Evolutionary conservation across 2,113 vertebrate species (phyloP).

Genomic region (Bujurquina vittata): DNA sequence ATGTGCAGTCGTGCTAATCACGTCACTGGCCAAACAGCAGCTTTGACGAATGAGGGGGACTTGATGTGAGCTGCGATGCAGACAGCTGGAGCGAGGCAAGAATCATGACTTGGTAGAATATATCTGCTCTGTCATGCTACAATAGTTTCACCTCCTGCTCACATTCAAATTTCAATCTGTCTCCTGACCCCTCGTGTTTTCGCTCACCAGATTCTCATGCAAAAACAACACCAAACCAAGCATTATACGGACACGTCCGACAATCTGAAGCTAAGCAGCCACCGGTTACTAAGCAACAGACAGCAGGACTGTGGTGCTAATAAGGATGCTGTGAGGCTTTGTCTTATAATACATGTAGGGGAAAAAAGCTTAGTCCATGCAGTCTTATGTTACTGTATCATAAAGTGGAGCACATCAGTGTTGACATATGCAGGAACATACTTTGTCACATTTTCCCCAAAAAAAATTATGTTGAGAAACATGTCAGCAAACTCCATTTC

Average conservation of each 20-base stretch:
- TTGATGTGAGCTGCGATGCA: slow-evolving; percentile 22
- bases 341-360: slow-evolving; percentile 16
- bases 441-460: not conserved
- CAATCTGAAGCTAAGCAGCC: slow-evolving; percentile 16
- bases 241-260: slow-evolving; percentile 31
- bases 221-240: slow-evolving; percentile 28
- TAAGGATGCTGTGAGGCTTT: slow-evolving; percentile 32
- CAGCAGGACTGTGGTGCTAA: slow-evolving; percentile 27
- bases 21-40: slow-evolving; percentile 11
- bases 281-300: slow-evolving; percentile 63
- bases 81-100: not conserved
- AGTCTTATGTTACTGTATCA: not conserved
- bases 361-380: not conserved
- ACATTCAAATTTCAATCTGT: slow-evolving; percentile 16
- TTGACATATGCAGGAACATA: not conserved
- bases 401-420: not conserved
- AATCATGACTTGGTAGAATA: slow-evolving; percentile 46
- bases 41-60: slow-evolving; percentile 28
- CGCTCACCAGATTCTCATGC: not conserved
- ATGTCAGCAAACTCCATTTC: not conserved
- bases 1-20: slow-evolving; percentile 26
- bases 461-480: rapidly evolving
- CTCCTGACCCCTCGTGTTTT: slow-evolving; percentile 7
- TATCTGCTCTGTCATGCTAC: slow-evolving; percentile 35
- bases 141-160: slow-evolving; percentile 22